Evolutionary conservation across 1,140 invertebrate species (phyloP), one percentile per base, ranked within the genome.

Genomic region (Neodiprion pinetum): DNA sequence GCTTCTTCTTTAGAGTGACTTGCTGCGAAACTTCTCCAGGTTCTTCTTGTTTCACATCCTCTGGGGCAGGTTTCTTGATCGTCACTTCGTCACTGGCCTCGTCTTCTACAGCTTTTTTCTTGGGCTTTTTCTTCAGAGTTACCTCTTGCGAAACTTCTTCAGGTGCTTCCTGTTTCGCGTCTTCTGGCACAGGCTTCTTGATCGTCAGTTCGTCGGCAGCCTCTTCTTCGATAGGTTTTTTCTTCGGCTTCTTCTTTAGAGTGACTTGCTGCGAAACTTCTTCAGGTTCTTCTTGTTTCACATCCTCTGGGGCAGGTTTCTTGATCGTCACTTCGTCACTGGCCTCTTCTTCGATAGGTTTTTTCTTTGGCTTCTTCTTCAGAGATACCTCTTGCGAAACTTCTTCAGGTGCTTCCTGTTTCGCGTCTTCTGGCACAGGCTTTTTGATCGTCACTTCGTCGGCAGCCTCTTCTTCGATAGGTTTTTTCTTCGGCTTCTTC

Each of bases 201-300:
- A 83, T 77, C 65, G 77, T 84, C 40, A 83, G 73, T 79, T 80
- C 77, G 71, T 82, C 85, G 66, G 70, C n/a, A 17, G 70, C 61
- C 72, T 77, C 76, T 76, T 76, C 80, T 49, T 81, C 74, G 28
- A 76, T 75, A 71, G 83, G 73, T 77, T 85, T 86, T 78, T 87
- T 88, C 1, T 88, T 84, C 74, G 89, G 88, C 76, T 85, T 85
- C 67, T 77, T 75, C 73, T 78, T 84, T 0, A 69, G 67, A 17
- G 8, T 71, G 74, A 79, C 75, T 85, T 85, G 73, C 14, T 86
- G 86, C 68, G 82, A 72, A 23, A 73, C 74, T 65, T 84, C 74
- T 71, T 85, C 83, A 7, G 77, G 67, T 61, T 21, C 75, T 28
- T 80, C 79, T 75, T 76, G 76, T 65, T 71, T 69, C 61, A 73